These are phyloP conservation scores for Parus major DNA, from an alignment of 2,113 vertebrate species.

Conservation along the genomic window DNA sequence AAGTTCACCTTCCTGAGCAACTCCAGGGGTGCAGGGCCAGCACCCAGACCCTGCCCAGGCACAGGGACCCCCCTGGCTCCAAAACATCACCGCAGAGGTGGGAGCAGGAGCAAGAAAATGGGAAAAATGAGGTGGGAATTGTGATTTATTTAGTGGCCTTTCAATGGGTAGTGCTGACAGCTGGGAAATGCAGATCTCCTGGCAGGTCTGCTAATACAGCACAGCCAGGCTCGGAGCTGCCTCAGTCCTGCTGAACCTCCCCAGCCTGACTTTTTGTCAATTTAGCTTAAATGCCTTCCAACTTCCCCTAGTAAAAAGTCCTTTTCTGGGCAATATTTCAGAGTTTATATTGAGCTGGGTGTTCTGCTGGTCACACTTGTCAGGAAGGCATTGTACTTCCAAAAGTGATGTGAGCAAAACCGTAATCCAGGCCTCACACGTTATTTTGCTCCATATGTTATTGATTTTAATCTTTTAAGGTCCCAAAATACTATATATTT, in stretches of 20 bases:
- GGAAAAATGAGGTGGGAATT: background rate
- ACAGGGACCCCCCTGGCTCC: fast-evolving
- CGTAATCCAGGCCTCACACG: background rate
- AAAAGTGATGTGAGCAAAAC: background rate
- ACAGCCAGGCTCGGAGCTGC: background rate
- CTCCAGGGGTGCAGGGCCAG: background rate
- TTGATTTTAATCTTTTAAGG: background rate
- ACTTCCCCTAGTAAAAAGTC: background rate
- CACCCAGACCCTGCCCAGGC: fast-evolving
- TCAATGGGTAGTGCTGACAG: background rate
- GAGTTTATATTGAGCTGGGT: background rate
- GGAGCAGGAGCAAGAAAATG: background rate
- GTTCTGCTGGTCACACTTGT: background rate
- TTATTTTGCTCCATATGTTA: constrained; percentile 12
- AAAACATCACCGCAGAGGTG: fast-evolving
- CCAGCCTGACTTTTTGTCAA: background rate
- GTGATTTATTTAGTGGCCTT: background rate
- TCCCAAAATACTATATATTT: background rate
- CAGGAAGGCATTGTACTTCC: background rate
- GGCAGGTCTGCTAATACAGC: background rate
- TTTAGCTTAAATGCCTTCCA: background rate
- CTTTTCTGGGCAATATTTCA: background rate
- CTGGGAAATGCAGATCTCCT: background rate
- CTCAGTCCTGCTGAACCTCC: background rate
- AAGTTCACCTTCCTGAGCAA: background rate